Conservation (phyloP, 2,113 vertebrate genomes). For the Megaceryle torquata region DNA sequence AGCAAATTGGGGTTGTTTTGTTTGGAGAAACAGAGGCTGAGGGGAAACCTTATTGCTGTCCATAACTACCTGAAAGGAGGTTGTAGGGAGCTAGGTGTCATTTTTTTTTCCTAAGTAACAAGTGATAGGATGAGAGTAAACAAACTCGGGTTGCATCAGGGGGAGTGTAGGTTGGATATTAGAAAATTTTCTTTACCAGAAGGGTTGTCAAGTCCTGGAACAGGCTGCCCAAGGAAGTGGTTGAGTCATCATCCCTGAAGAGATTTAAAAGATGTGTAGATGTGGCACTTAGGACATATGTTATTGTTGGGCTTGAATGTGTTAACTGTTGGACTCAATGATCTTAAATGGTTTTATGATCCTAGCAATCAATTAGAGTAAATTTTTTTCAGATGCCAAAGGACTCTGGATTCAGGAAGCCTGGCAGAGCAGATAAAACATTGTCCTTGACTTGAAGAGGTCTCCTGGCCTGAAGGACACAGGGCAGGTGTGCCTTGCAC, state of each 20-base stretch:
- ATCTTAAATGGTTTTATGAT: neutral
- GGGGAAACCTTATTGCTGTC: no score
- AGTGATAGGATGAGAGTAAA: no score
- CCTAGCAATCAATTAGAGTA: neutral
- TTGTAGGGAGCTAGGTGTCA: no score
- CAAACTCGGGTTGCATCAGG: neutral
- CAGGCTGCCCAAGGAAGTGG: neutral
- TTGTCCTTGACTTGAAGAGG: neutral
- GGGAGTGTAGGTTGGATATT: neutral
- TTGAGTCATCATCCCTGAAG: accelerated
- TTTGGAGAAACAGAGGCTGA: no score
- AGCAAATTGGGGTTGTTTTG: neutral
- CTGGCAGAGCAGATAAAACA: neutral
- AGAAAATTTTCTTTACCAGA: neutral
- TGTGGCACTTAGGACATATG: neutral
- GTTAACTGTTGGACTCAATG: neutral
- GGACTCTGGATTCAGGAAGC: neutral
- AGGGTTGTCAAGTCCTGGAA: neutral
- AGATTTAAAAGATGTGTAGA: neutral
- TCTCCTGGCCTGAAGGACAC: neutral
- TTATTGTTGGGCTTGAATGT: neutral
- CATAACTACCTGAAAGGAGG: no score
- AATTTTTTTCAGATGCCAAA: neutral
- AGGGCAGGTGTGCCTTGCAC: neutral
- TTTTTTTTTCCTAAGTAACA: no score